These are phyloP conservation scores for Danaus melanippus DNA, from an alignment of 1,140 invertebrate genomes.

Conservation along the genomic window DNA sequence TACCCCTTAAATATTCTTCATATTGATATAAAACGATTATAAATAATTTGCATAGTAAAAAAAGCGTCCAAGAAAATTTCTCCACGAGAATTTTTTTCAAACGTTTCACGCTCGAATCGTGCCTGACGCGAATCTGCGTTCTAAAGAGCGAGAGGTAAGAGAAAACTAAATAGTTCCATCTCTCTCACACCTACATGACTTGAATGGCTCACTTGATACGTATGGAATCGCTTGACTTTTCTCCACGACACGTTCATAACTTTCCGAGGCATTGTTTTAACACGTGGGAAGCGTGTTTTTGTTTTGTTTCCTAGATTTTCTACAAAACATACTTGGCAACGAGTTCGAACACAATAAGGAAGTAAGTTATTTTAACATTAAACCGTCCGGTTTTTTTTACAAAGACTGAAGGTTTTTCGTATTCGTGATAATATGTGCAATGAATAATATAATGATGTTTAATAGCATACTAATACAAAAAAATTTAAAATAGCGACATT, in stretches of 20 bases:
- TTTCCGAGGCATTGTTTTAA: slow-evolving; percentile 40
- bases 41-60: slow-evolving; percentile 47
- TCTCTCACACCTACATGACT: too few relatives aligned
- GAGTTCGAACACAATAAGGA: slow-evolving; percentile 1
- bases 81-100: slow-evolving; percentile 42
- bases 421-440: too few relatives aligned
- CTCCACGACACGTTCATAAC: slow-evolving; percentile 30
- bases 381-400: too few relatives aligned
- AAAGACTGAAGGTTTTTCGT: too few relatives aligned
- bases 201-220: too few relatives aligned
- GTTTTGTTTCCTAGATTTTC: slow-evolving; percentile 29
- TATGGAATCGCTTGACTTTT: slow-evolving; percentile 7
- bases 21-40: slow-evolving; percentile 42
- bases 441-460: too few relatives aligned
- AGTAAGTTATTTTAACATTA: too few relatives aligned
- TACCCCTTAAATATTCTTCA: too few relatives aligned
- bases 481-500: too few relatives aligned
- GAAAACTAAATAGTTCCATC: too few relatives aligned
- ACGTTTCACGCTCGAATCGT: slow-evolving; percentile 29
- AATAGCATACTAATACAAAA: too few relatives aligned
- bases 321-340: slow-evolving; percentile 13
- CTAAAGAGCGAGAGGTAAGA: too few relatives aligned
- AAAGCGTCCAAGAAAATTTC: slow-evolving; percentile 50
- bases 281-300: slow-evolving; percentile 40
- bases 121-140: slow-evolving; percentile 3